phyloP scores from a whole-genome alignment of 1,140 invertebrate species.

The Drosophila fuyamai region DNA sequence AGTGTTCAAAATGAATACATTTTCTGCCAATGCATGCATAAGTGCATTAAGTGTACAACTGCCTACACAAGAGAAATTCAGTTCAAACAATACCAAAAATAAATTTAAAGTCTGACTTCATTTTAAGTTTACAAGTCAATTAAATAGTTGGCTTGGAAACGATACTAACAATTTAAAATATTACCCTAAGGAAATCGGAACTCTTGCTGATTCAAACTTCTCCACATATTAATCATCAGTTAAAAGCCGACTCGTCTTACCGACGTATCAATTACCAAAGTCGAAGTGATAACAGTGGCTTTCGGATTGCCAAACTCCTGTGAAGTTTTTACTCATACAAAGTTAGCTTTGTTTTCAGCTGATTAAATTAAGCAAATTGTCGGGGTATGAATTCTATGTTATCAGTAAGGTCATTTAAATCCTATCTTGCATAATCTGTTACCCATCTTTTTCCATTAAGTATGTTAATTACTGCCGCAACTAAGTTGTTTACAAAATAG shows the following conservation, averaged over 20 bases:
- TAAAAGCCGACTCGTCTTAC: constrained; percentile 14
- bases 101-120: neutral
- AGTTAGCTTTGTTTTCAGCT: constrained; percentile 10
- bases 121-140: neutral
- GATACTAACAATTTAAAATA: neutral
- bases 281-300: constrained; percentile 13
- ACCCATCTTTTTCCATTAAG: constrained; percentile 17
- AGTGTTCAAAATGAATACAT: too few relatives aligned
- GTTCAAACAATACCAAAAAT: too few relatives aligned
- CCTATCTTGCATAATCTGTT: constrained; percentile 31
- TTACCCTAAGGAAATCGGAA: constrained; percentile 4
- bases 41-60: too few relatives aligned
- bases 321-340: neutral
- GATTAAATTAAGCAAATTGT: constrained; percentile 5
- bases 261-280: constrained; percentile 24
- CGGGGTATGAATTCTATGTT: neutral
- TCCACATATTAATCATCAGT: constrained; percentile 27
- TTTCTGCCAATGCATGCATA: neutral
- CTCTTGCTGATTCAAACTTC: constrained; percentile 17
- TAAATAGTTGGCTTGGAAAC: constrained; percentile 4
- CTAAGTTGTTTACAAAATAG: constrained; percentile 14
- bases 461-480: constrained; percentile 17
- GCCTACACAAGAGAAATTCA: too few relatives aligned
- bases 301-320: constrained; percentile 20
- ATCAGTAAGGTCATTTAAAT: constrained; percentile 26